Evolutionary conservation across 2,888 invertebrate species (phyloP).

Genomic region (Itoplectis maculator): DNA sequence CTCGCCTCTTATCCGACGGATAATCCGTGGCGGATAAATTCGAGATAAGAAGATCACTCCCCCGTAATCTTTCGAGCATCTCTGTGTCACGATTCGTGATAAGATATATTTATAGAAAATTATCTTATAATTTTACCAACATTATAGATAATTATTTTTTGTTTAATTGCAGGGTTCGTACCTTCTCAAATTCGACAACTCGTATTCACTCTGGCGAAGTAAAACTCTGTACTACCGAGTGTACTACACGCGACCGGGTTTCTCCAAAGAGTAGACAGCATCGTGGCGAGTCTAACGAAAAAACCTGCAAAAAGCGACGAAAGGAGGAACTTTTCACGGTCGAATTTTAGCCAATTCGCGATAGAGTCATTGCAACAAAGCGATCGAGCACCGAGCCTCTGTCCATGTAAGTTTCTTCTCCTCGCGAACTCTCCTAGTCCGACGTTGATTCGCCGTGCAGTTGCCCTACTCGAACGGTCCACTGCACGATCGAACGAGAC

Average conservation of each 20-base stretch:
- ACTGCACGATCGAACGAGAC: slow-evolving; percentile 38
- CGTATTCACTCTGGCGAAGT: slow-evolving; percentile 99
- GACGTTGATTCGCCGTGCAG: slow-evolving; percentile 60
- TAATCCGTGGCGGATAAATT: no score
- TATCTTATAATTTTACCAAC: no score
- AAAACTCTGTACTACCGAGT: slow-evolving; percentile 99
- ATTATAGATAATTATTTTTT: background rate
- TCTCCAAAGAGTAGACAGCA: slow-evolving; percentile 71
- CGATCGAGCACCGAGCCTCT: slow-evolving; percentile 53
- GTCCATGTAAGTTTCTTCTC: slow-evolving; percentile 50
- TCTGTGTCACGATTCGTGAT: background rate
- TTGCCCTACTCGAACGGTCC: slow-evolving; percentile 1
- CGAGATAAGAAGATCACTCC: background rate
- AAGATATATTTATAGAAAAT: no score
- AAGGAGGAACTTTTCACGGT: slow-evolving; percentile 18
- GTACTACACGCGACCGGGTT: slow-evolving; percentile 93
- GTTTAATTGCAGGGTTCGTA: slow-evolving; percentile 93
- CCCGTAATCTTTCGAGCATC: background rate
- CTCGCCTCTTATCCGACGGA: no score
- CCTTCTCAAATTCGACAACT: slow-evolving; percentile 99
- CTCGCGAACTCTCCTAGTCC: slow-evolving; percentile 64
- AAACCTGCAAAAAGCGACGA: slow-evolving; percentile 14
- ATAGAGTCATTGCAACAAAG: slow-evolving; percentile 51
- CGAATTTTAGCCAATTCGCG: slow-evolving; percentile 43
- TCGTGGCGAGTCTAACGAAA: background rate